Conservation (phyloP, 1,140 invertebrate species). For the Bombus waltoni region DNA sequence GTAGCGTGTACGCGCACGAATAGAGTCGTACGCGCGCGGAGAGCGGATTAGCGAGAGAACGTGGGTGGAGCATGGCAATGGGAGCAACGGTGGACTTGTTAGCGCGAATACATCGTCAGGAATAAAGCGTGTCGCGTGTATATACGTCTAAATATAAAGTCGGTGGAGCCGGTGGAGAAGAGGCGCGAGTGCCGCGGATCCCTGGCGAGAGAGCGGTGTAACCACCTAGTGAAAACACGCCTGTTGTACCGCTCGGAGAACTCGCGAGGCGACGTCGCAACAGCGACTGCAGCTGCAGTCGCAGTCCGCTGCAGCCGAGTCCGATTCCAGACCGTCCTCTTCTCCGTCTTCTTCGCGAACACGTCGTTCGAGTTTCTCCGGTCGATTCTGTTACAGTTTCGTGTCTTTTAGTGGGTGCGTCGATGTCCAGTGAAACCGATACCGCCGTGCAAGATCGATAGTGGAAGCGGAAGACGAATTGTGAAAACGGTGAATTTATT, state of each 20-base stretch:
- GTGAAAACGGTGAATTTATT: not conserved
- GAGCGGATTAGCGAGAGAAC: conserved; percentile 14
- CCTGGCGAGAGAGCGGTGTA: conserved; percentile 32
- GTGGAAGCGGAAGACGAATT: not conserved
- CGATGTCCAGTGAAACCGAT: not conserved
- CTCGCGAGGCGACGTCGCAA: not conserved
- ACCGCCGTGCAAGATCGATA: no score
- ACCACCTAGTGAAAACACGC: conserved; percentile 51
- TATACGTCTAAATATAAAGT: conserved; percentile 71
- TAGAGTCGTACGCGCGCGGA: not conserved
- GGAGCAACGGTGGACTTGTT: conserved; percentile 41
- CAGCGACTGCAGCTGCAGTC: not conserved
- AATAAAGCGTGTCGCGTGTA: conserved; percentile 51
- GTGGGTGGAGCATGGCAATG: conserved; percentile 30
- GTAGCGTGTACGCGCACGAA: not conserved
- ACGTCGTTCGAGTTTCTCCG: not conserved
- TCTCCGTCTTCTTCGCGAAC: not conserved
- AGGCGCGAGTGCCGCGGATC: conserved; percentile 33
- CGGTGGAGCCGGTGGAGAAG: conserved; percentile 32
- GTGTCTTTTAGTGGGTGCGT: not conserved
- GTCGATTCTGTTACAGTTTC: not conserved
- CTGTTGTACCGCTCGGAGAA: not conserved
- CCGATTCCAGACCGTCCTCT: not conserved
- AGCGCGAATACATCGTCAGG: conserved; percentile 43
- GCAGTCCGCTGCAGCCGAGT: not conserved